Conservation (phyloP, 1,140 invertebrate species). For the Drosophila sp. region DNA sequence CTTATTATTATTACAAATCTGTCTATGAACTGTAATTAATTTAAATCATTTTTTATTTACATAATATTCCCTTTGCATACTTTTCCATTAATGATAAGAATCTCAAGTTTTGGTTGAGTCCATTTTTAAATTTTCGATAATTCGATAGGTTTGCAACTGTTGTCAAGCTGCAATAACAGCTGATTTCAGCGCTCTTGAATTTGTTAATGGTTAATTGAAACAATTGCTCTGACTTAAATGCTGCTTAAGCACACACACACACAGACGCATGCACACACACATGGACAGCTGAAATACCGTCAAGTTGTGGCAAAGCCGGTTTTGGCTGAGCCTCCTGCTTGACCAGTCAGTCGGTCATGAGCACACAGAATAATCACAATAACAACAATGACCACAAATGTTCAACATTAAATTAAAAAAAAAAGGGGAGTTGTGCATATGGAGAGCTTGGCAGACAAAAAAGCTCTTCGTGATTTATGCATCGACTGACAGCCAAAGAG, state of each 20-base stretch:
- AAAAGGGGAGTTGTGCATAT: conserved; percentile 17
- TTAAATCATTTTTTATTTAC: not conserved
- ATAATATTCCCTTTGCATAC: not conserved
- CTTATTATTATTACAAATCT: not conserved
- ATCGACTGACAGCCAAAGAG: conserved; percentile 13
- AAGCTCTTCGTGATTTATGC: conserved; percentile 24
- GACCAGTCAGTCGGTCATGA: conserved; percentile 50
- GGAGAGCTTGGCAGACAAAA: conserved; percentile 20
- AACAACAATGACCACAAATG: conserved; percentile 23
- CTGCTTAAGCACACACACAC: conserved; percentile 6
- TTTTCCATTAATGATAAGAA: not conserved
- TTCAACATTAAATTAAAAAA: conserved; percentile 20
- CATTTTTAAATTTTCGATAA: conserved; percentile 17
- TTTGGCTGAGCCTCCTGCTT: conserved; percentile 28
- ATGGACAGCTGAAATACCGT: not conserved
- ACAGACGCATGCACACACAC: not conserved
- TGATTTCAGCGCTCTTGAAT: conserved; percentile 41
- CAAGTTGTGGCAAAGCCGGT: conserved; percentile 38
- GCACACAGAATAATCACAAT: conserved; percentile 21
- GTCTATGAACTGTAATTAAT: not conserved
- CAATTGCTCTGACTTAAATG: conserved; percentile 20
- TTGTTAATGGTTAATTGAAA: conserved; percentile 23
- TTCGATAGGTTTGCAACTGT: conserved; percentile 19
- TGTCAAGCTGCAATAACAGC: conserved; percentile 28
- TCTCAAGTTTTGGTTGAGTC: not conserved